Base-by-base conservation (phyloP, 2,113 vertebrate genomes). In the Entosphenus tridentatus region DNA sequence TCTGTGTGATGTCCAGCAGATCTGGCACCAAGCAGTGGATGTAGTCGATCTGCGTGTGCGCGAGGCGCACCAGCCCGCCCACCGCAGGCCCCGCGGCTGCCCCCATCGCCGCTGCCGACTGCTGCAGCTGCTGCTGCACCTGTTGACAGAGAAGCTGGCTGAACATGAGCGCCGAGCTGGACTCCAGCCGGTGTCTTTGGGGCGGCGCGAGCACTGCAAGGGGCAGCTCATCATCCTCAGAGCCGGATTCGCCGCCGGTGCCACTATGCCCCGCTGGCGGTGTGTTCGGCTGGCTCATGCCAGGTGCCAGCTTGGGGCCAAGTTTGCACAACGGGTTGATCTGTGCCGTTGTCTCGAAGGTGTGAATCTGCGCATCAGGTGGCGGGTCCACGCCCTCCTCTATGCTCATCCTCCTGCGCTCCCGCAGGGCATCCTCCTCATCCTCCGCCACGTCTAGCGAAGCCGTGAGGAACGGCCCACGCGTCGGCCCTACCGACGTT, bases 21-120 rank as follows among this genome's bases (percentile, higher is more conserved):
- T 98, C 91, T 1, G 95, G 95, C 78, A 98, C 92, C 13, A 97
- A 83, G 81, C 92, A 98, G 78, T 98, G 95, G 77, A 98, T 97
- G 74, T 93, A 97, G 78, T 98, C 95, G 9, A 97, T 98, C 77
- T 97, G 95, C 8, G 95, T 96, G 18, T 96, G 95, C 54, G 96
- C 92, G 72, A 95, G 96, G 92, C 71, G 85, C 82, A 75, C 80
- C 82, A 21, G 77, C 69, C 11, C 82, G 82, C 74, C 77, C 68
- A 9, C 93, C 85, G 75, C 81, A 39, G 39, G 39, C 39, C 39
- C 39, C 39, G 39, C 39, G 5, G 39, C 39, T 39, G 39, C 39
- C 39, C 39, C 39, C 39, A 39, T 39, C 39, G 6, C 39, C 6
- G 39, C 39, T 88, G 74, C 84, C 80, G 55, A 21, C 62, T 65